Conservation (phyloP, 2,113 vertebrate genomes). For the Eira barbara region DNA sequence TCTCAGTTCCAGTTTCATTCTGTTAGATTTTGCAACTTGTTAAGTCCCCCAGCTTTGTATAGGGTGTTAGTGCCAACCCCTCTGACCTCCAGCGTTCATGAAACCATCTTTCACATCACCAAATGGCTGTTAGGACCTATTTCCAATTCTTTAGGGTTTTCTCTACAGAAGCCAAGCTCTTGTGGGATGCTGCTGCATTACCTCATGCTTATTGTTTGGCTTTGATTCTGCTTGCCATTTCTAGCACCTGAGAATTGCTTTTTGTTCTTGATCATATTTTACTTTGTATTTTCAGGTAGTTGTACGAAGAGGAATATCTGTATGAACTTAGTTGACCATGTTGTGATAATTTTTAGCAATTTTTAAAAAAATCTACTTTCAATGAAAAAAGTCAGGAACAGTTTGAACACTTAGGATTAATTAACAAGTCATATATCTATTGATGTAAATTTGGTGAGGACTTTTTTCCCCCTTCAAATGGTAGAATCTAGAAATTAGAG, state of each 20-base stretch:
- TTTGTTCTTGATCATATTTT: neutral
- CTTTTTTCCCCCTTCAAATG: neutral
- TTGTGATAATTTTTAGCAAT: neutral
- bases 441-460: neutral
- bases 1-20: neutral
- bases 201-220: neutral
- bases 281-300: conserved; percentile 1
- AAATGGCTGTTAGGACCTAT: neutral
- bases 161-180: neutral
- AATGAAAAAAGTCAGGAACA: neutral
- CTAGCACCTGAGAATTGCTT: neutral
- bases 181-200: neutral
- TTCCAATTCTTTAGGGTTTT: neutral
- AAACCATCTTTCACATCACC: neutral
- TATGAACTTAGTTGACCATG: neutral
- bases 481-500: neutral
- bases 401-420: neutral
- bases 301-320: neutral
- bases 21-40: neutral
- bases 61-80: neutral
- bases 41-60: neutral
- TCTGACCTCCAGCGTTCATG: neutral
- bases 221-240: neutral
- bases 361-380: neutral
- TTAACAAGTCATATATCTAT: neutral